Evolutionary conservation across 2,888 invertebrate genomes (phyloP).

Genomic region (Limulus polyphemus): DNA sequence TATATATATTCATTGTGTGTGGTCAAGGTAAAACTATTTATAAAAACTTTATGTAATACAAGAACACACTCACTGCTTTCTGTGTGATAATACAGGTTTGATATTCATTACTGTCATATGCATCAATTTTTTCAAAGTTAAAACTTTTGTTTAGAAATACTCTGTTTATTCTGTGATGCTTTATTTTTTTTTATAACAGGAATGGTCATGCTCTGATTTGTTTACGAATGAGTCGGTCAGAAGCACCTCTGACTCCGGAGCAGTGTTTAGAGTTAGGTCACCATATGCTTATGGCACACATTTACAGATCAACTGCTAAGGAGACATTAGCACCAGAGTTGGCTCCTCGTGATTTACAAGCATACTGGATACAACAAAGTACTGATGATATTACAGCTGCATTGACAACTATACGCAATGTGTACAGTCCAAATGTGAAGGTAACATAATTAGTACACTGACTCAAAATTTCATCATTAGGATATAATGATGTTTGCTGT

Average conservation of each 20-base stretch:
- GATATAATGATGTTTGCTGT: neutral
- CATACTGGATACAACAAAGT: conserved; percentile 72
- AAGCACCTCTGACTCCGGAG: conserved; percentile 71
- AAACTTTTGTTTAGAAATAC: too few relatives aligned
- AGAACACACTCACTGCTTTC: too few relatives aligned
- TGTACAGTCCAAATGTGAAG: conserved; percentile 88
- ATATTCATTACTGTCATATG: too few relatives aligned
- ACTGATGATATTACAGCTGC: conserved; percentile 69
- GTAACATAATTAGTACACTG: conserved; percentile 31
- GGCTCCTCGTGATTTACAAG: conserved; percentile 76
- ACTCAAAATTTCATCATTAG: too few relatives aligned
- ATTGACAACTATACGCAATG: conserved; percentile 68
- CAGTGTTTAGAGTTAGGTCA: conserved; percentile 86
- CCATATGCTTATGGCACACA: conserved; percentile 90
- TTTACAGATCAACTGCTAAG: conserved; percentile 60
- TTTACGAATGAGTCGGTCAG: conserved; percentile 72
- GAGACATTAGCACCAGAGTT: conserved; percentile 35
- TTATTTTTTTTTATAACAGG: conserved; percentile 40
- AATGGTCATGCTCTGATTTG: conserved; percentile 89
- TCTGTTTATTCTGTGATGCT: too few relatives aligned
- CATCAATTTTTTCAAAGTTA: too few relatives aligned
- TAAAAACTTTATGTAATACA: too few relatives aligned
- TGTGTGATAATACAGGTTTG: too few relatives aligned
- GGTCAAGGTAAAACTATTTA: too few relatives aligned
- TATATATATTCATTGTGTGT: too few relatives aligned